These are phyloP conservation scores for Tapirus indicus DNA, from an alignment of 2,797 vertebrate species.

Conservation along the genomic window DNA sequence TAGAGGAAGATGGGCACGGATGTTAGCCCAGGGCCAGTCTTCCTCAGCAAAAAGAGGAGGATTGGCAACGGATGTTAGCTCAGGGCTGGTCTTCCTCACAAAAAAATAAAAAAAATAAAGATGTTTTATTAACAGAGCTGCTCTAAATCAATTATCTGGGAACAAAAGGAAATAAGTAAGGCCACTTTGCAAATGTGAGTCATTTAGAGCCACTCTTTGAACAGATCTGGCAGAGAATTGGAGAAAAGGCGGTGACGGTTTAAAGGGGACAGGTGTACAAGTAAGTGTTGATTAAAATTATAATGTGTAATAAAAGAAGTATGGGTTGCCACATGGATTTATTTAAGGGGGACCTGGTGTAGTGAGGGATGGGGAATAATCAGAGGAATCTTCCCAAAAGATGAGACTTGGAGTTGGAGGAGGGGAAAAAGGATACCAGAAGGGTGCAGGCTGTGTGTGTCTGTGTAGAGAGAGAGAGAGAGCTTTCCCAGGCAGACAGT, in stretches of 20 bases:
- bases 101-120: no score
- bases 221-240: background rate
- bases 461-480: background rate
- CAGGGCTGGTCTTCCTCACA: no score
- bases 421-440: background rate
- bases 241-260: background rate
- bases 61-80: no score
- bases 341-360: background rate
- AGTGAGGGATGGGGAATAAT: background rate
- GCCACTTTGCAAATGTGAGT: background rate
- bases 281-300: background rate
- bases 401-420: background rate
- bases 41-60: no score
- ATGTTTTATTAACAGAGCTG: background rate
- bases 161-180: slow-evolving; percentile 22
- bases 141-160: background rate
- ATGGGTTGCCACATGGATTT: background rate
- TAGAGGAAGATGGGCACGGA: no score
- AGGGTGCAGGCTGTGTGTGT: background rate
- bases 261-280: background rate
- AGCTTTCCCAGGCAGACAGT: background rate
- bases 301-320: background rate
- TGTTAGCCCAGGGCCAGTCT: no score
- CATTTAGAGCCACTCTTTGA: background rate
- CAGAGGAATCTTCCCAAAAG: background rate